Base-by-base conservation (phyloP, 2,113 vertebrate species). In the Polypterus senegalus region DNA sequence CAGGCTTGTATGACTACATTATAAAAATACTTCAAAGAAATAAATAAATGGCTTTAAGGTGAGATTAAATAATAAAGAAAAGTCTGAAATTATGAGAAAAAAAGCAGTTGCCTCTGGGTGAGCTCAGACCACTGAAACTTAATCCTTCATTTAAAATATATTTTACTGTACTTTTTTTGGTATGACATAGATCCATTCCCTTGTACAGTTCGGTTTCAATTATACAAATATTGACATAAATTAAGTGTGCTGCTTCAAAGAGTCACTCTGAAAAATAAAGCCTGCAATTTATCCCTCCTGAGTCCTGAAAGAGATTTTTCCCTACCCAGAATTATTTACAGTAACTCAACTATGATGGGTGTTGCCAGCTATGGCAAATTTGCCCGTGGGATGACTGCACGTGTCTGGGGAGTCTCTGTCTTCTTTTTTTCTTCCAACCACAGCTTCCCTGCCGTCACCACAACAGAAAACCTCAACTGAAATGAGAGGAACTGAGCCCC, bases 31-130 rank as follows among this genome's bases (percentile, higher is more conserved):
- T 11, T 54, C 4, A 54, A 65, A 61, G 72, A 66, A 69, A 72
- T 66, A 74, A 73, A 71, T 67, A 69, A 53, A 9, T 11, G 64
- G 57, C 68, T 66, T 59, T 46, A 62, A 55, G 44, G 59, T 63
- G 47, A 59, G 71, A 62, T 62, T 69, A 49, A 72, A 62, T 54
- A 57, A 58, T 58, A 64, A 65, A 67, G 58, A 61, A 61, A 63
- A 9, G 66, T 70, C 63, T 69, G 57, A 45, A 46, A 60, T 52
- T 49, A 53, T 57, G 46, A 11, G n/a, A 9, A 51, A 61, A 45
- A 48, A 6, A 46, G 4, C 46, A 7, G 46, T 46, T 59, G 59
- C 52, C 27, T 27, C 47, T 64, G 53, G 60, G 43, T 63, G 54
- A 49, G 54, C 52, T 70, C 54, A 58, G 60, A 52, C 73, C 70